Evolutionary conservation across 2,113 vertebrate species (phyloP), one percentile per base, ranked within the genome.

Genomic region (Probosciger aterrimus): DNA sequence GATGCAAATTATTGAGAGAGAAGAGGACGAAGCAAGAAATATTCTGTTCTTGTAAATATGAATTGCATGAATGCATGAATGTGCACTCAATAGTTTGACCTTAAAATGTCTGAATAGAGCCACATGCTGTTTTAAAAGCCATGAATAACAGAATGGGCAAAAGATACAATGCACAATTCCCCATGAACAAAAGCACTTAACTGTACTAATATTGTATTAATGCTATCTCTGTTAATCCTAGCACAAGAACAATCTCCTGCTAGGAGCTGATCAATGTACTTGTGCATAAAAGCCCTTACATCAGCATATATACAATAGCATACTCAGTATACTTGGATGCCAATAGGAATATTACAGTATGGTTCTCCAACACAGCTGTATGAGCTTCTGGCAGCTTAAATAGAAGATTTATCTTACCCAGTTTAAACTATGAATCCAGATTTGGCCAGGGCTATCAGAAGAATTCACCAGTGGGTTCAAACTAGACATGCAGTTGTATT

Each of bases 351-450:
- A 86, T 70, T 79, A 68, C 62, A 85, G 43, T 64, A 53, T 35
- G 23, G 30, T 44, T 88, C 35, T 93, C 76, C 90, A 90, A n/a
- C 88, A 82, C 50, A 93, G 86, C 92, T 94, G 82, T 39, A 71
- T 3, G 2, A 75, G 76, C 47, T 83, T 86, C 73, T 88, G 76
- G 73, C 94, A 92, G 46, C 20, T 39, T 30, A 88, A 83, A 46
- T 7, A 13, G 3, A 91, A 82, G 27, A 76, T 83, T 90, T 88
- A 60, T 70, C 53, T 80, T 70, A 25, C n/a, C 9, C 25, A 52
- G 27, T 74, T 86, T 86, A 90, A 88, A 94, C 90, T 59, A 74
- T 22, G 86, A 67, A 80, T 59, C 16, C 39, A 81, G 68, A 88
- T 88, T 64, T 86, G 55, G 47, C 35, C 24, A 37, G 25, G 18